A percentile compares a stretch with the other conserved stretches of the same genome.
Conservation (phyloP, 2,888 invertebrate genomes). For the Hetaerina titia region DNA sequence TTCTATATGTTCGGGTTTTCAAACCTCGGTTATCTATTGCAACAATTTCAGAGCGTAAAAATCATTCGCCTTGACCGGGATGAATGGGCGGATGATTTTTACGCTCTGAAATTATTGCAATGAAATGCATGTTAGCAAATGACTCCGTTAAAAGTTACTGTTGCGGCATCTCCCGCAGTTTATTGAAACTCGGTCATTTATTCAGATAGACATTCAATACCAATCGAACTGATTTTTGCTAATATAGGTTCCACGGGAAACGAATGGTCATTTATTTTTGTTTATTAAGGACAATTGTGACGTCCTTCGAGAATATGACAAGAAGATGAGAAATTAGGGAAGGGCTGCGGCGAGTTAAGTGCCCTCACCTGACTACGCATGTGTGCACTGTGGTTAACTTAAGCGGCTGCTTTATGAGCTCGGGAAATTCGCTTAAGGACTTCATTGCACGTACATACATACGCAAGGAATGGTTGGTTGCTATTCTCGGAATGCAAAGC, state of each 20-base stretch:
- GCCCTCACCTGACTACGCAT: not conserved
- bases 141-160: too few relatives aligned
- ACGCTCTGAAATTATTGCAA: too few relatives aligned
- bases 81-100: too few relatives aligned
- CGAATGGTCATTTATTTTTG: not conserved
- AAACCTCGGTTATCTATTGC: too few relatives aligned
- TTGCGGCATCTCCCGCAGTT: too few relatives aligned
- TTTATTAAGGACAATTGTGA: not conserved
- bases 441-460: not conserved
- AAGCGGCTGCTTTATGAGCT: not conserved
- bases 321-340: not conserved
- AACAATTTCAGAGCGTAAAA: too few relatives aligned
- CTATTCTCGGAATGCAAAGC: constrained; percentile 13
- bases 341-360: not conserved
- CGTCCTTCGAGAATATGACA: not conserved
- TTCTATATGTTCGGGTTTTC: too few relatives aligned
- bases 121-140: too few relatives aligned
- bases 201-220: not conserved
- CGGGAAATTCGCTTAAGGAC: not conserved
- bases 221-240: not conserved
- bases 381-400: not conserved
- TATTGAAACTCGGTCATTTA: too few relatives aligned
- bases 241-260: not conserved
- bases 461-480: constrained; percentile 8
- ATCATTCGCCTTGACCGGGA: too few relatives aligned